A percentile compares a stretch with the other conserved stretches of the same genome.
Conservation (phyloP, 1,140 invertebrate species). For the Lordiphosa mommai region DNA sequence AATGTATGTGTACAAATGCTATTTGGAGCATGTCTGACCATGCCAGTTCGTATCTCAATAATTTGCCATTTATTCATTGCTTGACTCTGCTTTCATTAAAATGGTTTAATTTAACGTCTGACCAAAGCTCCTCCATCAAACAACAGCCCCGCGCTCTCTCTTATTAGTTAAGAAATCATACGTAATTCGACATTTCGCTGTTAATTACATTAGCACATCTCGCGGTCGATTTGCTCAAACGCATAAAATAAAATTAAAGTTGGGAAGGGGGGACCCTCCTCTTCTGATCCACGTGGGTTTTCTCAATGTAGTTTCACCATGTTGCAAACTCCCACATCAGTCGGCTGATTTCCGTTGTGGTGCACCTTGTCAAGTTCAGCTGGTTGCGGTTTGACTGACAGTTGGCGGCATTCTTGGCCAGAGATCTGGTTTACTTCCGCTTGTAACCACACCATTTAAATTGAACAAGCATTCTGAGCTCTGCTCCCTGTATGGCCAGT, state of each 20-base stretch:
- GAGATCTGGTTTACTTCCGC: constrained; percentile 37
- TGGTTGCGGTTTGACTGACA: constrained; percentile 10
- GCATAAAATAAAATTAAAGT: background rate
- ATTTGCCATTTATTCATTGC: no score
- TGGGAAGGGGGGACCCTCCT: background rate
- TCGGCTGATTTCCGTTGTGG: constrained; percentile 6
- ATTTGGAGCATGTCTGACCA: no score
- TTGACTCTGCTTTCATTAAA: no score
- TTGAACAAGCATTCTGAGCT: background rate
- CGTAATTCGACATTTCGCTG: constrained; percentile 13
- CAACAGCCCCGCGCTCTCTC: background rate
- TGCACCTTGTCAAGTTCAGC: constrained; percentile 31
- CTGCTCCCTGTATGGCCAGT: constrained; percentile 15
- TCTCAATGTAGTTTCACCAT: no score
- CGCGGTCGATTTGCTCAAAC: background rate
- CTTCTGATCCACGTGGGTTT: background rate
- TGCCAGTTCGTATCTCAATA: no score
- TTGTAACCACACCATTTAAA: constrained; percentile 10
- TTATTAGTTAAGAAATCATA: constrained; percentile 4
- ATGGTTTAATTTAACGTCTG: background rate
- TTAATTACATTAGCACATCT: constrained; percentile 24
- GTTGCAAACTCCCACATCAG: constrained; percentile 20
- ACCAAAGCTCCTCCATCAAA: background rate
- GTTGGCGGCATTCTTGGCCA: constrained; percentile 45
- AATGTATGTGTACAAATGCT: no score